These are phyloP conservation scores for Xyliphius kryptos DNA, from an alignment of 2,113 vertebrate species.

Conservation along the genomic window DNA sequence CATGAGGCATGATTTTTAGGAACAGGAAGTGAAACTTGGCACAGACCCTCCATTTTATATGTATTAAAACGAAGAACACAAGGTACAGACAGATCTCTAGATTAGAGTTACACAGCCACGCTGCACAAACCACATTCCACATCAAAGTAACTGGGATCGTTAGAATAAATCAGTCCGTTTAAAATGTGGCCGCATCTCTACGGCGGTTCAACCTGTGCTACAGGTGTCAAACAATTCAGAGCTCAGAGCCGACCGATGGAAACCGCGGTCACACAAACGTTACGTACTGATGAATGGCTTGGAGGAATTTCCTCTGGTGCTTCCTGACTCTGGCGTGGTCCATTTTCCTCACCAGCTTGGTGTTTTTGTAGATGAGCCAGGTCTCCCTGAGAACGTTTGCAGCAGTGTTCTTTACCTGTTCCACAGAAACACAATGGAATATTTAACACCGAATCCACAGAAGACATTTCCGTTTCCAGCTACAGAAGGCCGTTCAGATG, in stretches of 20 bases:
- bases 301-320: slow-evolving; percentile 98
- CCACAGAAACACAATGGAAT: slow-evolving; percentile 30
- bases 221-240: slow-evolving; percentile 78
- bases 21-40: no score
- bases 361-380: slow-evolving; percentile 99
- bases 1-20: no score
- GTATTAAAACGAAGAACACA: no score
- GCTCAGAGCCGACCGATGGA: slow-evolving; percentile 45
- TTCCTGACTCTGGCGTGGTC: slow-evolving; percentile 98
- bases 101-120: neutral
- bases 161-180: neutral
- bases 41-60: no score
- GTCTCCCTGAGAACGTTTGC: slow-evolving; percentile 99
- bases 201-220: slow-evolving; percentile 52
- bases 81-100: no score
- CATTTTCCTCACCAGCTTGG: slow-evolving; percentile 98
- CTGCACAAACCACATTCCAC: neutral
- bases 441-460: neutral
- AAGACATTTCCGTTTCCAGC: no score
- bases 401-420: slow-evolving; percentile 98
- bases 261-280: neutral
- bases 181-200: neutral
- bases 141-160: neutral
- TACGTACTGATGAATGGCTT: slow-evolving; percentile 99
- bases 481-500: no score